phyloP scores from a whole-genome alignment of 1,140 invertebrate genomes.

The Nephotettix cincticeps region DNA sequence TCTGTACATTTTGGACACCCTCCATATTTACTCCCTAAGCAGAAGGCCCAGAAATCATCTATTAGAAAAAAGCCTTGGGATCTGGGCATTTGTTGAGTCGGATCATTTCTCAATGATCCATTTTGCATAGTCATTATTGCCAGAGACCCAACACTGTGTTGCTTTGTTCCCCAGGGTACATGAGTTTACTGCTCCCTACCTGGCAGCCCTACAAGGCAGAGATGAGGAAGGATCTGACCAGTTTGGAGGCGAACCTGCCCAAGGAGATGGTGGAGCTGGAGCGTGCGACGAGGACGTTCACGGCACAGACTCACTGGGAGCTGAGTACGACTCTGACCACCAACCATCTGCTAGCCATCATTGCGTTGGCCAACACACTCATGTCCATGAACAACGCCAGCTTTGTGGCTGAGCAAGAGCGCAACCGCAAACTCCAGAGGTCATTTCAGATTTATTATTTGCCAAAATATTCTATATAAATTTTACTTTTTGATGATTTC shows the following conservation, averaged over 20 bases:
- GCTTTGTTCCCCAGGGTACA: slow-evolving; percentile 75
- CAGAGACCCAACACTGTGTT: too few species aligned
- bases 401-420: slow-evolving; percentile 83
- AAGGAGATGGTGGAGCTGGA: slow-evolving; percentile 72
- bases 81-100: too few species aligned
- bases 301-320: slow-evolving; percentile 90
- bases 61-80: too few species aligned
- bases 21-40: too few species aligned
- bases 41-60: too few species aligned
- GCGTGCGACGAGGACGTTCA: slow-evolving; percentile 78
- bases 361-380: slow-evolving; percentile 93
- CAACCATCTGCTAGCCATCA: slow-evolving; percentile 91
- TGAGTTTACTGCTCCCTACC: slow-evolving; percentile 90
- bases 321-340: slow-evolving; percentile 92
- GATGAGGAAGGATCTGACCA: slow-evolving; percentile 48
- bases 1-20: too few species aligned
- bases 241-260: slow-evolving; percentile 59
- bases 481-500: too few species aligned
- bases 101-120: too few species aligned
- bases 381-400: slow-evolving; percentile 98
- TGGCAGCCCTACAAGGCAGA: slow-evolving; percentile 57
- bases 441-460: too few species aligned
- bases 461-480: too few species aligned
- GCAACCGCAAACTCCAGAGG: slow-evolving; percentile 71
- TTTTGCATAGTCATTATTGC: too few species aligned